Evolutionary conservation across 2,797 vertebrate genomes (phyloP).

Genomic region (Parambassis ranga): DNA sequence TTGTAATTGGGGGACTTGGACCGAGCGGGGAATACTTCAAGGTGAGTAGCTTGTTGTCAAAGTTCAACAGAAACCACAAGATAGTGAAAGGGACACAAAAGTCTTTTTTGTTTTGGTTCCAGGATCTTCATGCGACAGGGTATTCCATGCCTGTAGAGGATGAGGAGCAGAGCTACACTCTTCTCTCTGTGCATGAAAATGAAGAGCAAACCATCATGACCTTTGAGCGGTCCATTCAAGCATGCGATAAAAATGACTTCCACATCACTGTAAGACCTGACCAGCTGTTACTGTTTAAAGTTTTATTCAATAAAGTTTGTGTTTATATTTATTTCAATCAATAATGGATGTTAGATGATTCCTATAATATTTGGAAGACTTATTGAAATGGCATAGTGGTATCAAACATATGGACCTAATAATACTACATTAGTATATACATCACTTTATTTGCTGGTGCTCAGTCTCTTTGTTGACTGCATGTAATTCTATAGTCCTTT

Average conservation of each 20-base stretch:
- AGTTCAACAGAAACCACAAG: neutral
- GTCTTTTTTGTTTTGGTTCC: neutral
- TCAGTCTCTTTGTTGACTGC: too few species aligned
- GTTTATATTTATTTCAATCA: too few species aligned
- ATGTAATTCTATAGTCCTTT: too few species aligned
- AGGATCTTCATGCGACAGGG: conserved; percentile 78
- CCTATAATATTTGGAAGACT: too few species aligned
- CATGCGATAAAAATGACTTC: conserved; percentile 77
- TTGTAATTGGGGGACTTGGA: conserved; percentile 78
- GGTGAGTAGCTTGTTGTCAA: conserved; percentile 64
- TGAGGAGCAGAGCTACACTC: conserved; percentile 77
- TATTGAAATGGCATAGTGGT: too few species aligned
- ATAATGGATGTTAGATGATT: too few species aligned
- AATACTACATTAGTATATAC: too few species aligned
- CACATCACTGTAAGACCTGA: conserved; percentile 80
- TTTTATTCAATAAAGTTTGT: too few species aligned
- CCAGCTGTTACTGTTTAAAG: too few species aligned
- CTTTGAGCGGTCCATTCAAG: conserved; percentile 69
- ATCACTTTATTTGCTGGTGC: too few species aligned
- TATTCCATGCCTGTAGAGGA: conserved; percentile 71
- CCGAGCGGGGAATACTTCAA: conserved; percentile 76
- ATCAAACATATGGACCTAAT: too few species aligned
- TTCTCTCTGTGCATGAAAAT: conserved; percentile 74
- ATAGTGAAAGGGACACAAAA: too few species aligned
- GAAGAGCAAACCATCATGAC: conserved; percentile 75